Evolutionary conservation across 2,888 invertebrate species (phyloP), one percentile per base, ranked within the genome.

Genomic region (Sycophila texana): DNA sequence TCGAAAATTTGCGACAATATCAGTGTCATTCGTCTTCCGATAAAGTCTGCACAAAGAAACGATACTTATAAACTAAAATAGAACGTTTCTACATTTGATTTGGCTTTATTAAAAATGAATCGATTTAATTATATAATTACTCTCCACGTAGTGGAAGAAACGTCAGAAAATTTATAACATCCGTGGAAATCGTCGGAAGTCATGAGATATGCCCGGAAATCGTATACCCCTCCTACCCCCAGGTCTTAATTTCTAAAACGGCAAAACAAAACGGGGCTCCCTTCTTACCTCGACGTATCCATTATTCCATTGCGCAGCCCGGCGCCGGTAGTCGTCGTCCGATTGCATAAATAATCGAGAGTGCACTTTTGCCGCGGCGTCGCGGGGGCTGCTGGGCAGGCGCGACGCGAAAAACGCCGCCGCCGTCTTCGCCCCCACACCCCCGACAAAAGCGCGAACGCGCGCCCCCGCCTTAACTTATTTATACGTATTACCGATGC

Each of bases 401-500:
- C 39, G 39, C 39, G 39, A 39, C 39, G 39, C 39, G 39, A 70
- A n/a, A 70, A 57, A 39, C 70, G 70, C 70, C 30, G 30, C 57
- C 30, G 30, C 39, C 10, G 39, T 39, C 39, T 39, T 39, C 39
- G 39, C 39, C n/a, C 2, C 30, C 39, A 10, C 61, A 5, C 7
- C n/a, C 7, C 30, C 61, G 4, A n/a, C 53, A n/a, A n/a, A 14
- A 16, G 61, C 61, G 18, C 26, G 20, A 26, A 55, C 13, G 49
- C 26, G 55, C 65, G 20, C 68, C 77, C 77, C 49, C 39, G 18
- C 60, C 71, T 66, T 80, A 81, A 80, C 80, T 81, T 83, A 83
- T 83, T 83, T 83, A 83, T 83, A 83, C 83, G 82, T 78, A 81
- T 81, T 81, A 79, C 80, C 60, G 79, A 86, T 87, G 83, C 82